Evolutionary conservation across 2,888 invertebrate genomes (phyloP), one percentile per base, ranked within the genome.

Genomic region (Palloptera scutellata): DNA sequence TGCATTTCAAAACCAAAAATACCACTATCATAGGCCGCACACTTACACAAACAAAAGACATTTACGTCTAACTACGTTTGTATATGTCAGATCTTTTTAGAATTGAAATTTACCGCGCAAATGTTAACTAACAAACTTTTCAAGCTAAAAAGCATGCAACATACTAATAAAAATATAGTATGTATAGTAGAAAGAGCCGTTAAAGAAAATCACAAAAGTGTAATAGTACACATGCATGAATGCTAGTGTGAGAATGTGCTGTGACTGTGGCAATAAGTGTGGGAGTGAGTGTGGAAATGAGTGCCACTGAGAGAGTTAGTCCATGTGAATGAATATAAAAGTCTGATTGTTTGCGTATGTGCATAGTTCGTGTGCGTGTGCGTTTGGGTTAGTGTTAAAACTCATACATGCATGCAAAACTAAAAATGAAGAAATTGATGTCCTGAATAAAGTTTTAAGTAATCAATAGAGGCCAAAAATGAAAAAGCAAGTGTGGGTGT

Each of bases 391-490:
- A 59, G 15, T 53, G 4, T 42, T 20, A 1, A 15, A 30, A 15
- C 15, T 54, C 30, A 41, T 51, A 15, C 58, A 12, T 57, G 41
- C 64, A 51, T 51, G 17, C 41, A 15, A 42, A 54, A 45, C 30
- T 55, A 17, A 55, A 61, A 55, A 17, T 13, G 17, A 43, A 53
- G 54, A 42, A 54, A 40, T 45, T 43, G 48, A 61, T 61, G 66
- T 42, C 41, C 61, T 57, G 58, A 19, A 57, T 61, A 54, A 61
- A 66, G 17, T 61, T 66, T 54, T 13, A 54, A 61, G 51, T 51
- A 57, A 61, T 41, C 61, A 66, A 61, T 55, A 61, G 43, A 17
- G 42, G 15, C 13, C 57, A 17, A 13, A 20, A 57, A 13, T 9
- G 40, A 17, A 30, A 30, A 30, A 6, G 30, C 30, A 30, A 30